phyloP scores from a whole-genome alignment of 2,888 invertebrate genomes.

The Cerastoderma edule region DNA sequence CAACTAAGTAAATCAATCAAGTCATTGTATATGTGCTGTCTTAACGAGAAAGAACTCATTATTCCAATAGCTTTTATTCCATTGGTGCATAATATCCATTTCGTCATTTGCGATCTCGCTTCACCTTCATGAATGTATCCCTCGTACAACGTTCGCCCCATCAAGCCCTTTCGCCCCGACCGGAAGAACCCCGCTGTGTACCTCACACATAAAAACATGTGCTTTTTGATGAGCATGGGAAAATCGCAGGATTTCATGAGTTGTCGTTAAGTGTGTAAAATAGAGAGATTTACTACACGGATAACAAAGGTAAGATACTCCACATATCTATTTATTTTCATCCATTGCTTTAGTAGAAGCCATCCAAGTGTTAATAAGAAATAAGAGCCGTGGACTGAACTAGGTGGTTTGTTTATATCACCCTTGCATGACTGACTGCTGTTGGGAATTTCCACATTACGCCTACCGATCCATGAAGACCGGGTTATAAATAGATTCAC shows the following conservation, averaged over 20 bases:
- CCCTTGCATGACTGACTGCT: conserved; percentile 56
- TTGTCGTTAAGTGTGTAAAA: conserved; percentile 32
- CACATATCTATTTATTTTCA: no score
- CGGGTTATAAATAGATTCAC: conserved; percentile 41
- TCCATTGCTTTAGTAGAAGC: no score
- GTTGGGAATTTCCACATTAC: conserved; percentile 48
- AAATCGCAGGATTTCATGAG: conserved; percentile 42
- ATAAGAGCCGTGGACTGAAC: no score
- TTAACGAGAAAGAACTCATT: no score
- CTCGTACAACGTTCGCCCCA: no score
- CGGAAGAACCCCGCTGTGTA: conserved; percentile 41
- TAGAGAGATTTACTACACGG: background rate
- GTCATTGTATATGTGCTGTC: no score
- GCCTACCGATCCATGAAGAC: conserved; percentile 40
- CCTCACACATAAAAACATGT: conserved; percentile 45
- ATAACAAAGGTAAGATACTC: conserved; percentile 15
- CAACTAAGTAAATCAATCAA: no score
- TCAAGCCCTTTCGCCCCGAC: background rate
- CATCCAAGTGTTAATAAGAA: no score
- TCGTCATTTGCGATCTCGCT: no score
- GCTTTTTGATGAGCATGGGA: conserved; percentile 48
- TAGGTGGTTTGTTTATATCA: conserved; percentile 48
- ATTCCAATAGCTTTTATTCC: no score
- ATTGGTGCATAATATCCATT: no score
- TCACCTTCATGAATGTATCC: no score